Percentiles rank a stretch among this genome's conserved stretches.
Conservation (phyloP, 2,888 invertebrate genomes). For the Plebejus argus region DNA sequence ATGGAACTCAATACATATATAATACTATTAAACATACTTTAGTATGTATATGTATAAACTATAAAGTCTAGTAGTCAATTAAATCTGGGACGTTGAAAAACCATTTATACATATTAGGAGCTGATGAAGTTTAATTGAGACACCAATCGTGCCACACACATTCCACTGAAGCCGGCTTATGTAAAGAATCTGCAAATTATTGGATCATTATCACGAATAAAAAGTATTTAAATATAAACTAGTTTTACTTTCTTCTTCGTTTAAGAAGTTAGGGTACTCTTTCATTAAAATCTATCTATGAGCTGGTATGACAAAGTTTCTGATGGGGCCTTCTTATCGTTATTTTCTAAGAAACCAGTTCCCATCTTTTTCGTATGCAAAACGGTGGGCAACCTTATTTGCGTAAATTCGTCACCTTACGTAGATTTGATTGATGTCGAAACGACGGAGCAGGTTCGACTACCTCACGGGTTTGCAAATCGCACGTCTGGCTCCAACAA, state of each 20-base stretch:
- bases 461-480: constrained; percentile 17
- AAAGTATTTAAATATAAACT: too few relatives aligned
- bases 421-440: constrained; percentile 11
- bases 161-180: neutral
- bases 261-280: too few relatives aligned
- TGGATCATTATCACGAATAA: neutral
- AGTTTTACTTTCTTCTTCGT: too few relatives aligned
- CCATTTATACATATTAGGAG: neutral
- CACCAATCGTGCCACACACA: neutral
- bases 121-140: neutral
- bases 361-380: neutral
- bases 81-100: neutral
- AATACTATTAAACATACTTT: too few relatives aligned
- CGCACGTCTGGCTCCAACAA: neutral
- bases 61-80: neutral
- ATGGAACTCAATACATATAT: too few relatives aligned
- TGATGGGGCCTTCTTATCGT: too few relatives aligned
- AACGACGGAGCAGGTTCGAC: constrained; percentile 22
- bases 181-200: neutral
- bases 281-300: too few relatives aligned
- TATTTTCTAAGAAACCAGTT: too few relatives aligned
- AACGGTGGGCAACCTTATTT: neutral
- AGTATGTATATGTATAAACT: too few relatives aligned
- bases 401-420: neutral
- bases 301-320: too few relatives aligned